Base-by-base conservation (phyloP, 2,888 invertebrate genomes). In the Drosophila pseudotakahashii region DNA sequence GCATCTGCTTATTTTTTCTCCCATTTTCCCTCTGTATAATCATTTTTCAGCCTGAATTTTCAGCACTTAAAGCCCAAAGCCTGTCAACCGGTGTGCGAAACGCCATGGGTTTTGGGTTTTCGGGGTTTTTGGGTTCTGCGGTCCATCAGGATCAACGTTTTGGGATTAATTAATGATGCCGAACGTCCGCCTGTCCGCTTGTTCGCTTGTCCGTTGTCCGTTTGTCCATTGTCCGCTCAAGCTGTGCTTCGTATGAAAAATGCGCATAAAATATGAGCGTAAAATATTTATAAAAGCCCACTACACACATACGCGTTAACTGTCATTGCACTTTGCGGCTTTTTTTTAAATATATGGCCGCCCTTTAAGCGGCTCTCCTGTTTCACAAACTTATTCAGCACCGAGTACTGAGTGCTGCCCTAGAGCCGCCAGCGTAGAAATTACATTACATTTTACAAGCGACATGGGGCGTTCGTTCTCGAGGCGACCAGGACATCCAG, bases 401-500 rank as follows among this genome's bases (percentile, higher is more conserved):
- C n/a, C n/a, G 37, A 37, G 37, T 14, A 11, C 3, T 36, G 34
- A 36, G 34, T 36, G 39, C 9, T 14, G 68, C 62, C 73, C 73
- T 68, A 73, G 62, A 73, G 74, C 73, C 68, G 74, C 32, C 74
- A 68, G 73, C 73, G 73, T 74, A 62, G 75, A 74, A 74, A 74
- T 74, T 74, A 74, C 73, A 74, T 74, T 74, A 74, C 69, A 74
- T 71, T 74, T 74, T 74, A 74, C 73, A 74, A 74, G 75, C 62
- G 60, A 45, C 55, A 34, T 53, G 55, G 54, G 60, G 19, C 32
- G 23, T 61, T 48, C 14, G 14, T 39, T 14, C 45, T 37, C 36
- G 51, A 51, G 50, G 37, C 55, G 41, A 23, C 39, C 37, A n/a
- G 37, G 19, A 42, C 42, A 7, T 5, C 10, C 42, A 16, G 42